Conservation (phyloP, 2,113 vertebrate genomes). For the Piaya cayana region DNA sequence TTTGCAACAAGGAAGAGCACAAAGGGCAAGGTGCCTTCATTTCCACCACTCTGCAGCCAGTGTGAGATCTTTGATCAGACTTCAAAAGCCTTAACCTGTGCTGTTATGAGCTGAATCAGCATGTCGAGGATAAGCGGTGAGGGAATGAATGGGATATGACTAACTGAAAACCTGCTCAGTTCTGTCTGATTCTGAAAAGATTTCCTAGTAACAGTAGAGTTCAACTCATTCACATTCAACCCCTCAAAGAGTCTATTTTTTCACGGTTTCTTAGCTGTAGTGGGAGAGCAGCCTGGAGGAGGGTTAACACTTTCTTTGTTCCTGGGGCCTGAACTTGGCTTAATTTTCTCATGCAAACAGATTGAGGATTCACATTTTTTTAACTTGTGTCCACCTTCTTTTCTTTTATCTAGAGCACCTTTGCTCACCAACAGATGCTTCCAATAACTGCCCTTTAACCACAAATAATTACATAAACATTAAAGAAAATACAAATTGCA, state of each 20-base stretch:
- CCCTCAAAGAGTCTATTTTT: constrained; percentile 40
- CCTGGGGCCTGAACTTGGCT: background rate
- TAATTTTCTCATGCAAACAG: constrained; percentile 21
- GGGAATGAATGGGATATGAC: constrained; percentile 1
- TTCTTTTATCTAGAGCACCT: background rate
- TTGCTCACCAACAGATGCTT: background rate
- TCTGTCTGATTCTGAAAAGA: constrained; percentile 38
- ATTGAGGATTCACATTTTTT: background rate
- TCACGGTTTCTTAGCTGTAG: constrained; percentile 23
- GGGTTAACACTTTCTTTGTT: constrained; percentile 36
- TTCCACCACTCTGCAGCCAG: background rate
- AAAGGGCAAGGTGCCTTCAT: background rate
- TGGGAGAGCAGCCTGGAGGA: constrained; percentile 24
- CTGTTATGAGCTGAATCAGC: constrained; percentile 30
- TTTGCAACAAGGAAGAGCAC: background rate
- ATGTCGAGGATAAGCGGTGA: background rate
- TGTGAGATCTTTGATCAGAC: constrained; percentile 45
- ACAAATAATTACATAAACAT: background rate
- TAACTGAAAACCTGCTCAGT: constrained; percentile 15
- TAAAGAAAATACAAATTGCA: background rate
- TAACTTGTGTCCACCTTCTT: background rate
- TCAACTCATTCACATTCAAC: constrained; percentile 43
- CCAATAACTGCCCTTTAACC: constrained; percentile 2
- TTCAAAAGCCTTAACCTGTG: constrained; percentile 33
- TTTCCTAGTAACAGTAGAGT: constrained; percentile 15